Conservation (phyloP, 2,797 vertebrate species). For the Echeneis naucrates region DNA sequence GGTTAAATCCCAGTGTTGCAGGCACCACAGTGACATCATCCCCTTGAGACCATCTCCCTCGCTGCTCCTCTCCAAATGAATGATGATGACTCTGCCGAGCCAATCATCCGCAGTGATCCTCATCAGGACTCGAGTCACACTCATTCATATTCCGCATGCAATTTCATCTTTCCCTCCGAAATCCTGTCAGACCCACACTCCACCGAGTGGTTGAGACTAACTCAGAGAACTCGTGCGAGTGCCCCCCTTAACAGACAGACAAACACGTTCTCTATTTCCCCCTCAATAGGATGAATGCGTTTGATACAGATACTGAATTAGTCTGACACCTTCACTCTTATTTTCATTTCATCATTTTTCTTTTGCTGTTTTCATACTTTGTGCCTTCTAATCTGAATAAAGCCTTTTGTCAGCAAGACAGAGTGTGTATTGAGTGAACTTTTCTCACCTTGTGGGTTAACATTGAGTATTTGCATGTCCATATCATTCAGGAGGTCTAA, state of each 20-base stretch:
- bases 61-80: constrained; percentile 59
- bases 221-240: constrained; percentile 31
- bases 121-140: constrained; percentile 32
- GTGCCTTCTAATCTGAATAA: constrained; percentile 26
- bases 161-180: constrained; percentile 55
- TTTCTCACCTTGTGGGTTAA: constrained; percentile 90
- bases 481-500: constrained; percentile 87
- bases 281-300: constrained; percentile 53
- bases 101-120: constrained; percentile 62
- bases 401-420: constrained; percentile 2
- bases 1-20: constrained; percentile 48
- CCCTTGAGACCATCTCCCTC: constrained; percentile 51
- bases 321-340: constrained; percentile 27
- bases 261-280: constrained; percentile 46
- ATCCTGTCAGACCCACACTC: constrained; percentile 44
- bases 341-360: constrained; percentile 32
- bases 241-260: constrained; percentile 27
- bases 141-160: constrained; percentile 67
- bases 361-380: constrained; percentile 5
- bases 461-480: constrained; percentile 76
- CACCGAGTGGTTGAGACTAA: constrained; percentile 42
- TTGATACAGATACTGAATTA: constrained; percentile 45
- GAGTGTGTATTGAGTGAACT: constrained; percentile 3
- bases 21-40: constrained; percentile 43
- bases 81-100: constrained; percentile 63